Evolutionary conservation across 2,888 invertebrate genomes (phyloP).

Genomic region (Koerneria pararmatus): DNA sequence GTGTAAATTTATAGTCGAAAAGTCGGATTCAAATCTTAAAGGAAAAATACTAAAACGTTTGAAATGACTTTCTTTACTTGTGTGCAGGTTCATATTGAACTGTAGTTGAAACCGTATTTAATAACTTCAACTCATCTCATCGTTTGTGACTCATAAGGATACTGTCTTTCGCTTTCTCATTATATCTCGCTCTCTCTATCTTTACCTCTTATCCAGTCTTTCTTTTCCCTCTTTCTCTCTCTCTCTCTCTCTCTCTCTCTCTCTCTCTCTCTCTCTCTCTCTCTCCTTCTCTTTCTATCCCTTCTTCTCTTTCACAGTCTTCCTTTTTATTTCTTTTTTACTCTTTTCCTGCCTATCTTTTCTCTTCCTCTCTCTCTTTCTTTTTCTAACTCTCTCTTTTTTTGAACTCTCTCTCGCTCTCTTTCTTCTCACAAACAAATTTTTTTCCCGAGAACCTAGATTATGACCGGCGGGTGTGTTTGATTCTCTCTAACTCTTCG

Average conservation of each 20-base stretch:
- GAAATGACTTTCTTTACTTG: no score
- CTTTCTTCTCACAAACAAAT: no score
- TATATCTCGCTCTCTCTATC: conserved; percentile 24
- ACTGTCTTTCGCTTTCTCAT: conserved; percentile 21
- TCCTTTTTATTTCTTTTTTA: conserved; percentile 18
- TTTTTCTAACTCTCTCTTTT: no score
- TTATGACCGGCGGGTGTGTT: no score
- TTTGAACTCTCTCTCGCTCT: no score
- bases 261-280: conserved; percentile 5
- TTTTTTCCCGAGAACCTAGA: no score
- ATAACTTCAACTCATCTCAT: conserved; percentile 2
- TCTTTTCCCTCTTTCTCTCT: conserved; percentile 19
- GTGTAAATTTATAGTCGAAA: no score
- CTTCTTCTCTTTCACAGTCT: conserved; percentile 3
- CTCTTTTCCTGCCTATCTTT: background rate
- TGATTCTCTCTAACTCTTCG: no score
- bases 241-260: conserved; percentile 19
- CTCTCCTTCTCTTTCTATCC: background rate
- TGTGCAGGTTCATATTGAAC: no score
- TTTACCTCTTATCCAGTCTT: conserved; percentile 22
- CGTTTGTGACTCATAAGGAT: conserved; percentile 19
- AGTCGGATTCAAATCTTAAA: no score
- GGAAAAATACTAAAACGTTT: no score
- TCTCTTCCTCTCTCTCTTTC: background rate
- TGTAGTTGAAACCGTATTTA: no score